phyloP scores from a whole-genome alignment of 2,113 vertebrate species.

The Isichthys henryi region DNA sequence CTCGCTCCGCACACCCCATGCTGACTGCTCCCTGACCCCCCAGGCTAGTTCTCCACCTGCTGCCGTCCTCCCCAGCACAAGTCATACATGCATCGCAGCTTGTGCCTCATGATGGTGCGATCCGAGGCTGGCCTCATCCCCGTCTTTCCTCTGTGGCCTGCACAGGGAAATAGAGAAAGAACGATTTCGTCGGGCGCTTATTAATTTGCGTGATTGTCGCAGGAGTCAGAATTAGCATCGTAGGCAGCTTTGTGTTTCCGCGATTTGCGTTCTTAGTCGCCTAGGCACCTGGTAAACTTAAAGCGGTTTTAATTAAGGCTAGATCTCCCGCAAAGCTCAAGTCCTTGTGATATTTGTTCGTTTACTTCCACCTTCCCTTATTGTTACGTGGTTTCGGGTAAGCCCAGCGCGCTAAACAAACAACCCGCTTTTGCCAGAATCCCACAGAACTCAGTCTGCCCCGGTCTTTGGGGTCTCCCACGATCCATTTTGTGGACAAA shows the following conservation, averaged over 20 bases:
- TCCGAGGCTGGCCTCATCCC: neutral
- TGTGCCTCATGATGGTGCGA: neutral
- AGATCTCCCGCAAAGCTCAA: neutral
- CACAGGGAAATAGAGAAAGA: neutral
- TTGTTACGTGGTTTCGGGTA: neutral
- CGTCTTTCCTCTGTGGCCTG: neutral
- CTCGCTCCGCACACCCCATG: neutral
- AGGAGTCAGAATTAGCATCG: neutral
- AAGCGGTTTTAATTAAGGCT: neutral
- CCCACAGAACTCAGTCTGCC: neutral
- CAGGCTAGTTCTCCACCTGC: neutral
- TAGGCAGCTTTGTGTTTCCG: neutral
- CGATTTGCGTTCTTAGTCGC: neutral
- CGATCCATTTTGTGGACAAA: neutral
- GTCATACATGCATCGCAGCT: neutral
- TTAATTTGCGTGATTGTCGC: neutral
- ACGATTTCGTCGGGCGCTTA: neutral
- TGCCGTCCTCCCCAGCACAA: neutral
- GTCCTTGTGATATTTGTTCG: neutral
- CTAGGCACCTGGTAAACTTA: neutral
- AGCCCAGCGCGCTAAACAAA: neutral
- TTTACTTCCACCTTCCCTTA: neutral
- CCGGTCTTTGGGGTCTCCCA: neutral
- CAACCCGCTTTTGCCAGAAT: neutral
- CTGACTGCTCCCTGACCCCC: neutral